Evolutionary conservation across 2,113 vertebrate genomes (phyloP).

Genomic region (Aix galericulata): DNA sequence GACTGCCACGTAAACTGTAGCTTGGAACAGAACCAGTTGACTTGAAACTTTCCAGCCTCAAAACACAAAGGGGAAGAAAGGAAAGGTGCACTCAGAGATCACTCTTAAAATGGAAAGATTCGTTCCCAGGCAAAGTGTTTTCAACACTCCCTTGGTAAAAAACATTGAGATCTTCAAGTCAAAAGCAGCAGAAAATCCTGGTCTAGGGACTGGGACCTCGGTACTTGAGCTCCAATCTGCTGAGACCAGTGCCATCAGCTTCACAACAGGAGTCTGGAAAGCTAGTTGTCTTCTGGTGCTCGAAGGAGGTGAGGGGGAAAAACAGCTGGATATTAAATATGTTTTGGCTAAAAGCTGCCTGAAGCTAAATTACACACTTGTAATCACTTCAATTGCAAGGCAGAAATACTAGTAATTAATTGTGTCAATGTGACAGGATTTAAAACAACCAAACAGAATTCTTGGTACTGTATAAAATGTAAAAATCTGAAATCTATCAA

Average conservation of each 20-base stretch:
- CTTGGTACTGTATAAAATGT: background rate
- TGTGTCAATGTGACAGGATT: conserved; percentile 20
- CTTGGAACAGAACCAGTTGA: background rate
- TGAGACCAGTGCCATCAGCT: background rate
- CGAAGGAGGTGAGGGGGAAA: background rate
- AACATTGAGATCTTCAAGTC: background rate
- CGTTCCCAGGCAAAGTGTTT: background rate
- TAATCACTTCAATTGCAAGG: conserved; percentile 27
- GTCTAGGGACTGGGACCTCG: background rate
- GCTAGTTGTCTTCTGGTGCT: background rate
- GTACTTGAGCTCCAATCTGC: background rate
- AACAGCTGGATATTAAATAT: conserved; percentile 28
- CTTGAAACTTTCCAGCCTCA: background rate
- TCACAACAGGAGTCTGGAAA: background rate
- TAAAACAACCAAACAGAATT: conserved; percentile 1
- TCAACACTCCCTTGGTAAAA: background rate
- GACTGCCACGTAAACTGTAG: background rate
- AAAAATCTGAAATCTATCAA: conserved; percentile 35
- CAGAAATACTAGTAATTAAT: conserved; percentile 45
- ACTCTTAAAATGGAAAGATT: background rate
- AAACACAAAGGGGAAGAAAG: background rate
- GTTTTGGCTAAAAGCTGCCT: conserved; percentile 45
- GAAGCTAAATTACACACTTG: conserved; percentile 20
- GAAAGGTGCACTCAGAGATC: background rate
- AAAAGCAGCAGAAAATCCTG: background rate